Base-by-base conservation (phyloP, 2,797 vertebrate species). In the Cyprinodon diabolis region DNA sequence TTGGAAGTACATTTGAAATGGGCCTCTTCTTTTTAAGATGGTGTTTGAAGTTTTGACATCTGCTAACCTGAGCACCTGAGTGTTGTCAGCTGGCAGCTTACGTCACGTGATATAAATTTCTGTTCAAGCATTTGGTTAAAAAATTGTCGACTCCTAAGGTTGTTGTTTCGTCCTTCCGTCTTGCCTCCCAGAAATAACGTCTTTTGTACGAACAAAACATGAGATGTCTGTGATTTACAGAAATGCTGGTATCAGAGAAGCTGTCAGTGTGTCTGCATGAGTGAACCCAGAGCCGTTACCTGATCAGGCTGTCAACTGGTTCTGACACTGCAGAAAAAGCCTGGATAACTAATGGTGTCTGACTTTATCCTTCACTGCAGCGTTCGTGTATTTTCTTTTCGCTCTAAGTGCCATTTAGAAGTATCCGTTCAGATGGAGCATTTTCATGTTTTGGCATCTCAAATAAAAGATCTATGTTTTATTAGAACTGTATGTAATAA, bases 291-390 rank as follows among this genome's bases (percentile, higher is more conserved):
- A 84, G 80, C 65, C 68, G 71, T 71, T 69, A 66, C 67, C 79
- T 51, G 73, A 76, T 65, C 84, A 65, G 79, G 66, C 79, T 63
- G 55, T 74, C 79, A 25, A 43, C 72, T 54, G 75, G 66, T 78
- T 86, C 70, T 87, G 89, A 89, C 86, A 85, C 71, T 43, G 45
- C 40, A 76, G 51, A 81, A 74, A 76, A 75, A 86, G 71, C 82
- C 83, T 0, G 62, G 78, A 78, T 48, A 70, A 84, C 85, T 85
- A 72, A 85, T 84, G 86, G 75, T 78, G 77, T 88, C 83, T 12
- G 48, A 82, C 86, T 78, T 71, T 76, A 84, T 89, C 48, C 79
- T 77, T 63, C 79, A 84, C 85, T 72, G 78, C 63, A n/a, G 81
- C 57, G 68, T 66, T 25, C 0, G 13, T 45, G 68, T 78, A 37